Base-by-base conservation (phyloP, 2,797 vertebrate genomes). In the Xenops minutus region DNA sequence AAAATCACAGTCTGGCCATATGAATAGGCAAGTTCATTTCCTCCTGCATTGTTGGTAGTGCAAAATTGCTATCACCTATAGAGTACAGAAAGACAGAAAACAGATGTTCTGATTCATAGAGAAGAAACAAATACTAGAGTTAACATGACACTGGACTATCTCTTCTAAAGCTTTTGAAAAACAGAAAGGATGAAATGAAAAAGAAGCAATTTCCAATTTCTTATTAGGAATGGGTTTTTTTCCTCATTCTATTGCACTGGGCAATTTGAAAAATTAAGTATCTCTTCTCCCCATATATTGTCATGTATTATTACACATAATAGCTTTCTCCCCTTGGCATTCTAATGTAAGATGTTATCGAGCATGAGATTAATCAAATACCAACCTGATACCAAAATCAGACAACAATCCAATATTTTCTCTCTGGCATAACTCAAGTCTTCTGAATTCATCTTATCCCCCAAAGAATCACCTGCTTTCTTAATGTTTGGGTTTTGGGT, bases 81-180 rank as follows among this genome's bases (percentile, higher is more conserved):
- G 32, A 58, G 19, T 24, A 86, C 10, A 75, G 30, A 51, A 64
- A 61, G 12, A 43, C 51, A 75, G 93, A 46, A 87, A 78, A 69
- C 4, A 68, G 22, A 24, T 87, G 10, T 73, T 78, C 43, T 44
- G 36, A 30, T 21, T 32, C 27, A 52, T 48, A 37, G 5, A 74
- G 46, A 81, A 86, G 64, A 84, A 83, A 34, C 13, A 75, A 69
- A 29, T 24, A 37, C 8, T 1, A 2, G 24, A 63, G 14, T 58
- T 55, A 48, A 59, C 6, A 74, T 4, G 3, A 68, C 7, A 59
- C 9, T 0, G 2, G 29, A 36, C 2, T 61, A 39, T 3, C 2
- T 48, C 17, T 75, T 54, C 7, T 44, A 76, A 66, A 89, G 15
- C 12, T 55, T 56, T 82, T 14, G 2, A 52, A 83, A 89, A 79